Percentiles rank a stretch among this genome's conserved stretches.
phyloP scores from a whole-genome alignment of 2,888 invertebrate species.

The Kryphioiulus occultus region DNA sequence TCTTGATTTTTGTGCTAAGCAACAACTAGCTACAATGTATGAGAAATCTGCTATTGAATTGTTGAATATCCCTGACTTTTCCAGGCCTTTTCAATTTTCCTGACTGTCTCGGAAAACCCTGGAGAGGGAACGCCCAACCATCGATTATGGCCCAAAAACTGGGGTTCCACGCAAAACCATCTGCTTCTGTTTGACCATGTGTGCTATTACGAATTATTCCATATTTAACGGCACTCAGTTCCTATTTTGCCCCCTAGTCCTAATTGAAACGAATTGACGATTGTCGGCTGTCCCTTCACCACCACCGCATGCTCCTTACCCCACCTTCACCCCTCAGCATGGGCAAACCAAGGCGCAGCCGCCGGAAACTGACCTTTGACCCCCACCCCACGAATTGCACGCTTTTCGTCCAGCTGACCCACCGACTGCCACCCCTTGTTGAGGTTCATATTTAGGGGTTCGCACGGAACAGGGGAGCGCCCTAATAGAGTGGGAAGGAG shows the following conservation, averaged over 20 bases:
- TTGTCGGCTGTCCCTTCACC: background rate
- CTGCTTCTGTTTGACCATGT: background rate
- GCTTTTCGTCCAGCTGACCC: background rate
- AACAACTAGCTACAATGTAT: too few relatives aligned
- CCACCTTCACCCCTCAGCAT: background rate
- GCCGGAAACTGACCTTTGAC: background rate
- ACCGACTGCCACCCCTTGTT: background rate
- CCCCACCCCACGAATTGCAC: background rate
- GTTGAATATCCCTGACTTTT: too few relatives aligned
- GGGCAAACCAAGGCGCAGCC: background rate
- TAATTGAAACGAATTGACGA: background rate
- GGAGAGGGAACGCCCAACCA: too few relatives aligned
- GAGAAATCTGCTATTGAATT: too few relatives aligned
- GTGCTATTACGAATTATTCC: slow-evolving; percentile 14
- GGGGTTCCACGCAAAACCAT: background rate
- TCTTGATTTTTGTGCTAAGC: too few relatives aligned
- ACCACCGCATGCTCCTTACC: background rate
- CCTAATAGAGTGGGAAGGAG: slow-evolving; percentile 10
- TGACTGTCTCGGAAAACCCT: too few relatives aligned
- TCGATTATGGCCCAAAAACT: background rate
- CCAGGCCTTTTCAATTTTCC: too few relatives aligned
- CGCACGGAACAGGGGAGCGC: background rate
- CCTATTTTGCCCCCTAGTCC: background rate
- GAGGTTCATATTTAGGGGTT: background rate
- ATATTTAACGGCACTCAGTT: slow-evolving; percentile 1